These are phyloP conservation scores for Tenthredo amoena DNA, from an alignment of 2,888 invertebrate genomes.

Conservation along the genomic window DNA sequence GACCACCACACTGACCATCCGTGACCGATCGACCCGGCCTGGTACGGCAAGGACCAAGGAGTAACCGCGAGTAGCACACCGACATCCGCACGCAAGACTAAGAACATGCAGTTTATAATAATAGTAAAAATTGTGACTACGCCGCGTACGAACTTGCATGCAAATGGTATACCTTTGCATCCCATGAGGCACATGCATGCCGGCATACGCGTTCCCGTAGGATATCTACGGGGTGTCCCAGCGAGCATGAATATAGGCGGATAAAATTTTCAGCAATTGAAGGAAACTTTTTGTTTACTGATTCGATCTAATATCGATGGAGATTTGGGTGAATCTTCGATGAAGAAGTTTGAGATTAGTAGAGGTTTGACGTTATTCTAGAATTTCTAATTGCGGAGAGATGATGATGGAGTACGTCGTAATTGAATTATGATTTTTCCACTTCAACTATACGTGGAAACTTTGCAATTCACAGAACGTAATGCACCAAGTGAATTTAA, in stretches of 20 bases:
- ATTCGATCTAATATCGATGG: background rate
- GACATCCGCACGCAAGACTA: slow-evolving; percentile 64
- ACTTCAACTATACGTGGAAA: background rate
- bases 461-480: slow-evolving; percentile 11
- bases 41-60: slow-evolving; percentile 14
- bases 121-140: slow-evolving; percentile 69
- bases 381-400: background rate
- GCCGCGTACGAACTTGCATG: slow-evolving; percentile 70
- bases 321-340: background rate
- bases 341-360: background rate
- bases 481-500: slow-evolving; percentile 15
- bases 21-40: slow-evolving; percentile 46
- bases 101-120: slow-evolving; percentile 71
- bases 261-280: background rate
- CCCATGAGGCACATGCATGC: slow-evolving; percentile 32
- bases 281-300: background rate
- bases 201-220: background rate
- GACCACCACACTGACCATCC: slow-evolving; percentile 49
- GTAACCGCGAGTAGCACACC: slow-evolving; percentile 26
- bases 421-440: background rate
- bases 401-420: background rate
- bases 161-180: slow-evolving; percentile 65
- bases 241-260: background rate
- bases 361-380: background rate
- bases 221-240: slow-evolving; percentile 10